These are phyloP conservation scores for Garra rufa DNA, from an alignment of 2,113 vertebrate species.

Conservation along the genomic window DNA sequence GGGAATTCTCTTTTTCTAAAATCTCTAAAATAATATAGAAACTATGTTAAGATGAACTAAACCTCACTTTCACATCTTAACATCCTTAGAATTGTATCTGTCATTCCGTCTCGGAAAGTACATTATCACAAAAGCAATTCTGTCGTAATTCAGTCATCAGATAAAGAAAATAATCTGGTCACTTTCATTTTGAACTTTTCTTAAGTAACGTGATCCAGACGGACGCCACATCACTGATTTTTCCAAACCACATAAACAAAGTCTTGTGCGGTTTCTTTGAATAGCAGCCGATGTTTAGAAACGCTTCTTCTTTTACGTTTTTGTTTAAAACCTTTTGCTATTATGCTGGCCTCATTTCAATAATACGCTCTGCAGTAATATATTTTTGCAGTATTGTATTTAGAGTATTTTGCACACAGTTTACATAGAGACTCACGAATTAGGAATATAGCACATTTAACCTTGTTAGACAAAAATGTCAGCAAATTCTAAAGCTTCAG, in stretches of 20 bases:
- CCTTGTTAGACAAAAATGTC: background rate
- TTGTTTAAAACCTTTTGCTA: background rate
- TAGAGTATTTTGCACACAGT: too few species aligned
- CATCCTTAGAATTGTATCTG: background rate
- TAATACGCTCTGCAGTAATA: background rate
- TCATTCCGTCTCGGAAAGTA: background rate
- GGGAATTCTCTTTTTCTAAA: background rate
- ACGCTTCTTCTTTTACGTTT: background rate
- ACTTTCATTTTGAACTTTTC: constrained; percentile 43
- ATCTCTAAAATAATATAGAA: background rate
- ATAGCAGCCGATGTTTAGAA: constrained; percentile 1
- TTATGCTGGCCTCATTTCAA: background rate
- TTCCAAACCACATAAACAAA: background rate
- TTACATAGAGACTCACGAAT: background rate
- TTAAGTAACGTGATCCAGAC: constrained; percentile 44
- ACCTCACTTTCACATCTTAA: background rate
- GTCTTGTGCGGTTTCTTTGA: background rate
- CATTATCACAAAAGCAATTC: background rate
- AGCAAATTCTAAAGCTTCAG: background rate
- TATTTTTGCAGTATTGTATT: background rate
- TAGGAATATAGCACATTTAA: background rate
- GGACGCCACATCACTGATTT: constrained; percentile 1
- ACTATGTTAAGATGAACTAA: background rate
- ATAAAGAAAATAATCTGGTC: background rate
- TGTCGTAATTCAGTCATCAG: background rate